phyloP scores from a whole-genome alignment of 2,113 vertebrate genomes.

The Myanophis thanlyinensis region DNA sequence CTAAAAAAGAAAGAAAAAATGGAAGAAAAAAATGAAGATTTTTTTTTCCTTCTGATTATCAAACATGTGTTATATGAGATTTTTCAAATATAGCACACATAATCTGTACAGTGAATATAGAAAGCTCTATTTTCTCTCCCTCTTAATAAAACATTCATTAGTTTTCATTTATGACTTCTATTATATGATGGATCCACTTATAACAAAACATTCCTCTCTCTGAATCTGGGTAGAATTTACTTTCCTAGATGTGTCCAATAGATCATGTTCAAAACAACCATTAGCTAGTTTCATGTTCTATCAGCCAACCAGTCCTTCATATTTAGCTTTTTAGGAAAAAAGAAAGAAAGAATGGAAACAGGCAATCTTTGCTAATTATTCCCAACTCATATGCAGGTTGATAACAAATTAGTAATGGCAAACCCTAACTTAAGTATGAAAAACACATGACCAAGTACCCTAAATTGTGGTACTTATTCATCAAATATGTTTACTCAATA shows the following conservation, averaged over 20 bases:
- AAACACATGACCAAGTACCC: not conserved
- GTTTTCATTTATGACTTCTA: not conserved
- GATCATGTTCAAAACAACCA: not conserved
- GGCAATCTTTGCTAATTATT: not conserved
- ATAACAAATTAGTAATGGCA: not conserved
- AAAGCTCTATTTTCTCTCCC: not conserved
- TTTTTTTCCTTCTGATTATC: not conserved
- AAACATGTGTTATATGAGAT: not conserved
- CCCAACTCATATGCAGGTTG: not conserved
- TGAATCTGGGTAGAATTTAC: not conserved
- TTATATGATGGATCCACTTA: not conserved
- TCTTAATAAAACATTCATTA: not conserved
- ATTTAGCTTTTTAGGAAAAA: not conserved
- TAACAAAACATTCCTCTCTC: not conserved
- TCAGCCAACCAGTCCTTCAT: not conserved
- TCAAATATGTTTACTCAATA: not conserved
- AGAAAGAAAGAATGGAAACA: not conserved
- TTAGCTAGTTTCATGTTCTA: not conserved
- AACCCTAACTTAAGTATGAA: not conserved
- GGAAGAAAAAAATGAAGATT: not conserved
- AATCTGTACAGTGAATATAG: not conserved
- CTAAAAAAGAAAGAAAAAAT: not conserved
- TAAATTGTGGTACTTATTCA: not conserved
- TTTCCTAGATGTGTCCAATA: not conserved
- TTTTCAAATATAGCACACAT: not conserved